A percentile compares a stretch with the other conserved stretches of the same genome.
Evolutionary conservation across 2,113 vertebrate genomes (phyloP).

Genomic region (Stercorarius parasiticus): DNA sequence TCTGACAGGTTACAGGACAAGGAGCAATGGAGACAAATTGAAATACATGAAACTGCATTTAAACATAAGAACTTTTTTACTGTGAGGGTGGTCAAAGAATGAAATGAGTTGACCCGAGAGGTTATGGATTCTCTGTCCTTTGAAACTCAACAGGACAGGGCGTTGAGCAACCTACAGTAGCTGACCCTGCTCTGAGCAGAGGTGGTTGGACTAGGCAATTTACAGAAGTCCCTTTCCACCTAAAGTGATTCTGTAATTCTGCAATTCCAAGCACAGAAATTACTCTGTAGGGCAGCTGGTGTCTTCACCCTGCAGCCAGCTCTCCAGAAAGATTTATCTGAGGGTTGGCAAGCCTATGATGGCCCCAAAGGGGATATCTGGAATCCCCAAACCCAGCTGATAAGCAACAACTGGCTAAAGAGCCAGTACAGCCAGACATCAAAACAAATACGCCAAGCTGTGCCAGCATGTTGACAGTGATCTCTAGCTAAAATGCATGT

Average conservation of each 20-base stretch:
- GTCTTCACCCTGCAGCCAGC: background rate
- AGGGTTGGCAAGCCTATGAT: background rate
- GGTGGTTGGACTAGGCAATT: rapidly evolving
- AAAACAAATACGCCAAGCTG: background rate
- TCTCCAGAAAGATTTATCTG: background rate
- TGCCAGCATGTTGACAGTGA: background rate
- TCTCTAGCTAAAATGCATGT: background rate
- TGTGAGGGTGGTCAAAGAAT: background rate
- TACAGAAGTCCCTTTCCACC: background rate
- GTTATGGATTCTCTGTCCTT: background rate
- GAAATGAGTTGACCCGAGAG: rapidly evolving
- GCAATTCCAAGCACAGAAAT: background rate
- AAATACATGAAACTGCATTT: background rate
- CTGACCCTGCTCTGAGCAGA: background rate
- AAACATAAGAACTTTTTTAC: background rate
- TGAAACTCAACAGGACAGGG: background rate
- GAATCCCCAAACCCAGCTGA: background rate
- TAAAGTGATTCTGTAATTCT: background rate
- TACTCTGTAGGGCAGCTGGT: background rate
- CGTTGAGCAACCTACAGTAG: background rate
- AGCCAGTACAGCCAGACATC: background rate
- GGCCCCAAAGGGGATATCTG: background rate
- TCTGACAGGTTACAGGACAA: background rate
- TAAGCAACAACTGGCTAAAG: background rate
- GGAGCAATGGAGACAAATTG: background rate